Percentiles rank a stretch among this genome's conserved stretches.
Conservation (phyloP, 2,113 vertebrate species). For the Oreochromis aureus region DNA sequence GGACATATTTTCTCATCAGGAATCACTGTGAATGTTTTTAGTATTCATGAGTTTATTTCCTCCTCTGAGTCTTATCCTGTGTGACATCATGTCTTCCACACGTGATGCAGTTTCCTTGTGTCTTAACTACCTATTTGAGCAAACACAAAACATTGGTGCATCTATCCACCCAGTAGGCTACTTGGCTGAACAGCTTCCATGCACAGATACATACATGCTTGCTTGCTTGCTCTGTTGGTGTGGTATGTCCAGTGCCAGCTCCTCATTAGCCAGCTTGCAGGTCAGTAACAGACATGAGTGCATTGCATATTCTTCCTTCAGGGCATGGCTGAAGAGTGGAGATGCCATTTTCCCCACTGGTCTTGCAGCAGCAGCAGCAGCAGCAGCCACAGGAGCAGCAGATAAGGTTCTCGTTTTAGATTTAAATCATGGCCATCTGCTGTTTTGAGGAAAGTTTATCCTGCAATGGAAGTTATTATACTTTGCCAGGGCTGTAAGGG, state of each 20-base stretch:
- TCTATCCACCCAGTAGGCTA: not conserved
- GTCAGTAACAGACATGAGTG: constrained; percentile 40
- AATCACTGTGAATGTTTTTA: not conserved
- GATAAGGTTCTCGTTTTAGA: constrained; percentile 18
- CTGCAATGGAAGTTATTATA: not conserved
- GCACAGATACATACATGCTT: not conserved
- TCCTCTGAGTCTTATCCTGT: not conserved
- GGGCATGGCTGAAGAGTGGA: constrained; percentile 6
- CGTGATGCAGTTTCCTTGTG: not conserved
- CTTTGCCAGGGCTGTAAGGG: not conserved
- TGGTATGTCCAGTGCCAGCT: constrained; percentile 1
- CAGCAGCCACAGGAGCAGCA: not conserved
- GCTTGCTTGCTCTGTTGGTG: not conserved
- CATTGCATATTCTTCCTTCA: constrained; percentile 6
- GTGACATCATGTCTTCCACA: not conserved
- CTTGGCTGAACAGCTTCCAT: not conserved
- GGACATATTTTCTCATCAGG: not conserved
- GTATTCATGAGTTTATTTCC: not conserved
- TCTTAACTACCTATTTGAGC: not conserved
- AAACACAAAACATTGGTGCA: not conserved
- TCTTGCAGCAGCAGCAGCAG: constrained; percentile 1
- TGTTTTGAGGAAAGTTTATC: constrained; percentile 6
- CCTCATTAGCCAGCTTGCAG: constrained; percentile 41
- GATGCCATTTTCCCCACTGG: not conserved
- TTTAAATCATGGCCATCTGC: constrained; percentile 54